phyloP scores from a whole-genome alignment of 2,113 vertebrate genomes.

The Mugil cephalus region DNA sequence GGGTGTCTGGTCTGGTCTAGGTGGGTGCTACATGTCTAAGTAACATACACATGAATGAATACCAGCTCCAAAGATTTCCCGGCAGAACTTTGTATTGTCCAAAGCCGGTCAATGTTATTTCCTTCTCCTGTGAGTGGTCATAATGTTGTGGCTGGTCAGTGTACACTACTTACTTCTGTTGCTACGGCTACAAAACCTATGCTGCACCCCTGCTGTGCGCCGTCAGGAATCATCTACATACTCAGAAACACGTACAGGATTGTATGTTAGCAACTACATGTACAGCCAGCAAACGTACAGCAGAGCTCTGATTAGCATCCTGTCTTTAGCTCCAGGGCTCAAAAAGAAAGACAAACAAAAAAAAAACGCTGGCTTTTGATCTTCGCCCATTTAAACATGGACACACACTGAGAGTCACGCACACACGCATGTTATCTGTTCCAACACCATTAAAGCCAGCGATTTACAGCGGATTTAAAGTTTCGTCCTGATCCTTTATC shows the following conservation, averaged over 20 bases:
- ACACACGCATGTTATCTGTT: slow-evolving; percentile 19
- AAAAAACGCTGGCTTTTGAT: too few species aligned
- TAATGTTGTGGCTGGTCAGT: neutral
- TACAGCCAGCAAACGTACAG: neutral
- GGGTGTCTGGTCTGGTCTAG: too few species aligned
- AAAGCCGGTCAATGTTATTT: too few species aligned
- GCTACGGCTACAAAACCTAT: neutral
- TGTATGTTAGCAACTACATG: neutral
- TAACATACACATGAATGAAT: too few species aligned
- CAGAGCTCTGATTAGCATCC: neutral
- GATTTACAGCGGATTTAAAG: slow-evolving; percentile 49
- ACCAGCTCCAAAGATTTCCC: too few species aligned
- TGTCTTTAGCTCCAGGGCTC: slow-evolving; percentile 18
- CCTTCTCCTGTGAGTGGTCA: too few species aligned
- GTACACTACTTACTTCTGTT: neutral
- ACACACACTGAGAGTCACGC: slow-evolving; percentile 36
- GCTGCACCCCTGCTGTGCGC: neutral
- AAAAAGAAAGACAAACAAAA: slow-evolving; percentile 19
- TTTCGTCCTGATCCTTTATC: slow-evolving; percentile 40
- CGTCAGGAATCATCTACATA: neutral
- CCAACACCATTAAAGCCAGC: slow-evolving; percentile 48
- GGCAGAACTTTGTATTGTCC: too few species aligned
- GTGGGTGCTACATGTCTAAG: too few species aligned
- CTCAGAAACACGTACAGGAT: neutral
- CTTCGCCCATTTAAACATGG: slow-evolving; percentile 36